These are phyloP conservation scores for Ariopsis seemanni DNA, from an alignment of 2,113 vertebrate genomes.

Conservation along the genomic window DNA sequence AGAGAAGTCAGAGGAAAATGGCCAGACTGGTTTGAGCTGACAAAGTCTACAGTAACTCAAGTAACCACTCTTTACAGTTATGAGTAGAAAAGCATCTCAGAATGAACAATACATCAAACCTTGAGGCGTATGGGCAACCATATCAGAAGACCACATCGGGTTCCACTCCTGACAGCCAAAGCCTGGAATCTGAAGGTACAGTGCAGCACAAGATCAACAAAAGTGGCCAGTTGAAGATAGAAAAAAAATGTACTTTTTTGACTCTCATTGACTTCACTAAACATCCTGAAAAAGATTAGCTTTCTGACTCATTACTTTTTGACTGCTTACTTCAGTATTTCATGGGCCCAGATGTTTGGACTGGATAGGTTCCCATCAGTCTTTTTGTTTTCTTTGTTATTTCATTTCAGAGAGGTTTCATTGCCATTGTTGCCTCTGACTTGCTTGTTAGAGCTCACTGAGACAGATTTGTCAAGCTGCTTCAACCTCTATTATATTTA, in stretches of 20 bases:
- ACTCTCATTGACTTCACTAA: neutral
- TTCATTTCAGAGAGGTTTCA: neutral
- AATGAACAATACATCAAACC: neutral
- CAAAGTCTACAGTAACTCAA: neutral
- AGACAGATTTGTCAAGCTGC: neutral
- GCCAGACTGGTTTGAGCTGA: neutral
- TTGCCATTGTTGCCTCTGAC: neutral
- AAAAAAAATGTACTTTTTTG: neutral
- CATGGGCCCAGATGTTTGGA: neutral
- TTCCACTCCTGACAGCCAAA: neutral
- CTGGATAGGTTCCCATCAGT: neutral
- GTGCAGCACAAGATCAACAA: neutral
- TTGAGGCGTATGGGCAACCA: neutral
- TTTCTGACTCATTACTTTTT: neutral
- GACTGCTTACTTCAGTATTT: neutral
- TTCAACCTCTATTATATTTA: conserved; percentile 10
- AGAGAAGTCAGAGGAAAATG: neutral
- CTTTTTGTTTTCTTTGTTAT: neutral
- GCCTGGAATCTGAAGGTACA: neutral
- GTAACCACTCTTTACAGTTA: no score
- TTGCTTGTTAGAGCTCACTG: neutral
- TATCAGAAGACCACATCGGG: neutral
- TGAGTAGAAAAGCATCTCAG: neutral
- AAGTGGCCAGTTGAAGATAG: neutral
- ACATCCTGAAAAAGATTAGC: neutral